Evolutionary conservation across 2,797 vertebrate genomes (phyloP), one percentile per base, ranked within the genome.

Genomic region (Chelonia mydas): DNA sequence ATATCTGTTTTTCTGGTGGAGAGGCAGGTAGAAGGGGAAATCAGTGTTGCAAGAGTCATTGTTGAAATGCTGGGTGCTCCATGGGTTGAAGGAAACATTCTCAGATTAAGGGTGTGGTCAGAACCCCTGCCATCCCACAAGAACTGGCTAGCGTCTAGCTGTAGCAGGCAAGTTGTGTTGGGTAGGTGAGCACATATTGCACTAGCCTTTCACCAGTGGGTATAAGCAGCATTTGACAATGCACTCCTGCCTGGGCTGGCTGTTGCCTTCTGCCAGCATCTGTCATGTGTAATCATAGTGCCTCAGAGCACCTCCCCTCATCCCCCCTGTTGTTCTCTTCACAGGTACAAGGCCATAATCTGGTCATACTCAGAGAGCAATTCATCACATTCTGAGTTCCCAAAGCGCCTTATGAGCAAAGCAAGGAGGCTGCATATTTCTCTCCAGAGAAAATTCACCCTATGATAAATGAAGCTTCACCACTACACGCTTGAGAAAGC

Each of bases 401-500:
- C 91, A 27, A 31, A 65, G 81, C 90, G 92, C 61, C 31, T 95
- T 93, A 83, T 89, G 88, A 95, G 83, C 76, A 95, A 92, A 93
- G 85, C 77, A 92, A 96, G 68, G 55, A 95, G 79, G 87, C 41
- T 95, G 95, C 23, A 41, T 89, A 91, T 96, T 95, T 96, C 95
- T 95, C 88, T 94, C 83, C 79, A 88, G 81, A 89, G 85, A 87
- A 96, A 97, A 97, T 88, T 68, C 72, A 95, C 87, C 17, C 27
- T 83, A 65, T 97, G 95, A 97, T 92, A 96, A 95, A 97, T 96
- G 92, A 83, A 93, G 79, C 83, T 94, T 97, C 94, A 96, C 53
- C 93, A 93, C 93, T 94, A 27, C 92, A 94, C 0, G 53, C 79
- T 96, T 82, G 88, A 96, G 94, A 96, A 95, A 93, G 55, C 88